Percentiles rank a stretch among this genome's conserved stretches.
Conservation (phyloP, 2,113 vertebrate species). For the Coptodon rendalli region DNA sequence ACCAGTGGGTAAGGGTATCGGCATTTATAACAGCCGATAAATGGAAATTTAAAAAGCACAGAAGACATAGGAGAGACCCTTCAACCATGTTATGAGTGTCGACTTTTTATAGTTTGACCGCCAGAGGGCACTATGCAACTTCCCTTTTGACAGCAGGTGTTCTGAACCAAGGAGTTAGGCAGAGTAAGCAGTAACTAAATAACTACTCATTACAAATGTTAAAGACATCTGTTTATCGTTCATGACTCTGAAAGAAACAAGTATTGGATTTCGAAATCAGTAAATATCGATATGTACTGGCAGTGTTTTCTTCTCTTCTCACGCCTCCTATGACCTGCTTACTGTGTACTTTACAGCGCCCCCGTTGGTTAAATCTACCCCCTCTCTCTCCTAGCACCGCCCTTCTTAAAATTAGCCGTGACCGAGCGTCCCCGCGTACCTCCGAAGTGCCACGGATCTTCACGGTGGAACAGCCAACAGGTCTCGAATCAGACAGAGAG, state of each 20-base stretch:
- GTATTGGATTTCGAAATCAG: background rate
- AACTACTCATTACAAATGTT: background rate
- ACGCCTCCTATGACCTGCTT: background rate
- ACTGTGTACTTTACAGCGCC: background rate
- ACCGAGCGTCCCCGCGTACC: background rate
- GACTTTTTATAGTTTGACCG: background rate
- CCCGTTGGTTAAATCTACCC: background rate
- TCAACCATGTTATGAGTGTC: background rate
- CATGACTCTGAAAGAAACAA: background rate
- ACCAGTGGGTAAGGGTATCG: background rate
- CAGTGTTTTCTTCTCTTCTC: background rate
- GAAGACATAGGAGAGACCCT: background rate
- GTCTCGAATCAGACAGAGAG: background rate
- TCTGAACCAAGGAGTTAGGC: background rate
- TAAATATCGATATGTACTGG: background rate
- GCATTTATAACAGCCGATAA: background rate
- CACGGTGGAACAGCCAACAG: background rate
- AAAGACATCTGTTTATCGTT: background rate
- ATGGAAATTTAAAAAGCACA: background rate
- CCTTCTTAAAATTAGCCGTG: background rate
- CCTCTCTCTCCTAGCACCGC: background rate
- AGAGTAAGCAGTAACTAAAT: background rate
- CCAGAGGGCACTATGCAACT: background rate
- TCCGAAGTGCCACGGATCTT: background rate
- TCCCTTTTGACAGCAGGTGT: background rate